Percentiles rank a stretch among this genome's conserved stretches.
Conservation (phyloP, 2,797 vertebrate genomes). For the Darevskia mixta region DNA sequence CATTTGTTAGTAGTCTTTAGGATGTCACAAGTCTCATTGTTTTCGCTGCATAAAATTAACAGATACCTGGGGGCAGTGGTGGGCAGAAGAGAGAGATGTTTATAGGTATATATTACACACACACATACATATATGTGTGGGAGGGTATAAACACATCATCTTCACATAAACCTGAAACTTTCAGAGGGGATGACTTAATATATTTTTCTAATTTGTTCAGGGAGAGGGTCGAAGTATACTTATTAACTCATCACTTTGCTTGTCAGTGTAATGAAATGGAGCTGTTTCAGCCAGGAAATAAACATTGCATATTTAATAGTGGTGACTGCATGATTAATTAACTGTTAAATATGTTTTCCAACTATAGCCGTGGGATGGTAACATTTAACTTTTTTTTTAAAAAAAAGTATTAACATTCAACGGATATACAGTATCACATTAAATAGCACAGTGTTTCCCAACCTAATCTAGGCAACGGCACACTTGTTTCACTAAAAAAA, state of each 20-base stretch:
- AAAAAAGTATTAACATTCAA: too few relatives aligned
- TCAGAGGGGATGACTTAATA: background rate
- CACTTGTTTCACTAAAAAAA: too few relatives aligned
- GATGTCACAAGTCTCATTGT: too few relatives aligned
- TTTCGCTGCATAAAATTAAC: too few relatives aligned
- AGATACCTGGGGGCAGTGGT: too few relatives aligned
- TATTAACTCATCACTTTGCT: background rate
- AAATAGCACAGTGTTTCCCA: too few relatives aligned
- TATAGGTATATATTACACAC: too few relatives aligned
- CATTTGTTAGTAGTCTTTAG: too few relatives aligned
- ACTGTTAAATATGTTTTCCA: background rate
- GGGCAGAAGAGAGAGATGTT: too few relatives aligned
- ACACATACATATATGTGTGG: too few relatives aligned
- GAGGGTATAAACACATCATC: background rate
- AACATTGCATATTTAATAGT: background rate
- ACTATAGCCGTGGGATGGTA: background rate
- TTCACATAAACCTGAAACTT: background rate
- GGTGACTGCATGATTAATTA: background rate
- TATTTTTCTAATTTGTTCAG: background rate
- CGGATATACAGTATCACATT: accelerated
- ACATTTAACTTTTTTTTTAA: background rate
- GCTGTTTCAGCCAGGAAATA: background rate
- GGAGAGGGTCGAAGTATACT: background rate
- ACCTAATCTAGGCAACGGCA: too few relatives aligned
- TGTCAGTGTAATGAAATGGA: background rate